Evolutionary conservation across 2,113 vertebrate species (phyloP), one percentile per base, ranked within the genome.

Genomic region (Eulacestoma nigropectus): DNA sequence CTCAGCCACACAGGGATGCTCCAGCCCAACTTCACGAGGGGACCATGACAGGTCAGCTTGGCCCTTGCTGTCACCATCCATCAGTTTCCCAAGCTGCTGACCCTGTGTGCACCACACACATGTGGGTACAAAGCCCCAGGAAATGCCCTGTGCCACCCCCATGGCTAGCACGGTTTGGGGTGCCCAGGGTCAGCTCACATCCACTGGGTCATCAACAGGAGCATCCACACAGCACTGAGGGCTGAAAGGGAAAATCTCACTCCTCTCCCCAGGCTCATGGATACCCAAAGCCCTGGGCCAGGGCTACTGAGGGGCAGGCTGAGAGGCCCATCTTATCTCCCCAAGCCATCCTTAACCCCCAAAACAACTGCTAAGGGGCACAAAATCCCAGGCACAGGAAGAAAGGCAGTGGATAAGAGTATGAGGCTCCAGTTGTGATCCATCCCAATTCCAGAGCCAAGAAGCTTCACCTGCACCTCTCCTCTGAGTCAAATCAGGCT

Each of bases 221-320:
- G n/a, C 56, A 70, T 7, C 32, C 9, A 3, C 7, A 2, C 1
- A 5, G 35, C 39, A 50, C 0, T 4, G 0, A 64, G 25, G 9
- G 72, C 35, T n/a, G 30, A 60, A 63, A 42, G 42, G 11, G 19
- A 67, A 59, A 26, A 46, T 13, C 27, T 64, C 7, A 1, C 6
- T 55, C 37, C n/a, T 41, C 46, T 78, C 4, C 33, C 16, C 11
- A 2, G 46, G 22, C 47, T 72, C 33, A 15, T 1, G 3, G 47
- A 53, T 8, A 70, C 12, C 6, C 7, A 1, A 37, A 35, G 10
- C 18, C 35, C 59, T 56, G 16, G 26, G 69, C 25, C 30, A 87
- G 7, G 25, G 32, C 37, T 64, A 39, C 3, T 27, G 11, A 57
- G 10, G 47, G 7, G 7, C 18, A 35, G 1, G 1, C 20, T 29